Base-by-base conservation (phyloP, 2,797 vertebrate species). In the Novumbra hubbsi region DNA sequence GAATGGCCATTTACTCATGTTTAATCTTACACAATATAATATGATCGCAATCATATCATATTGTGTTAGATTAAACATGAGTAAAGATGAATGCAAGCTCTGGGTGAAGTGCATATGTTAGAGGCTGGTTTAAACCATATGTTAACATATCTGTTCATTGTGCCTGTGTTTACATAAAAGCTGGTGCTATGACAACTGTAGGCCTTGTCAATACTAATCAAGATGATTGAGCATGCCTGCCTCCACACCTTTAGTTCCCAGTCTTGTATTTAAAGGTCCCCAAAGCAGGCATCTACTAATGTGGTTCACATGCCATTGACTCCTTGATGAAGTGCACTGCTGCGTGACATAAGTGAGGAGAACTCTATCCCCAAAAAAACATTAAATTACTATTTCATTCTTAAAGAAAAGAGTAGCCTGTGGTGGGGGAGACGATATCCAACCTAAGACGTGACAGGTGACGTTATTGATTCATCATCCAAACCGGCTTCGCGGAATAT, bases 291-390 rank as follows among this genome's bases (percentile, higher is more conserved):
- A 74, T 80, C 72, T 76, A 34, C 76, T 76, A 83, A 92, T 90
- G 87, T 85, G 79, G 81, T 85, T 82, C 49, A 9, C 65, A 45
- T 87, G 91, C 90, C 91, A 89, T 41, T 74, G 81, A 80, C 76
- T 83, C 32, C 68, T 70, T 93, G 93, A 94, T 93, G 86, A 88
- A 94, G 83, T 81, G 88, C 85, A 83, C 82, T 84, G 81, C 82
- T 87, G 79, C 91, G 91, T 94, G 94, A 90, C 90, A 80, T 76
- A 87, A 80, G 80, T 76, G 68, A 86, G 83, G 80, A 87, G 81
- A 83, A 77, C 77, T 82, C 86, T 79, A 77, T 86, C 79, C 70
- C 73, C 66, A 75, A 71, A 71, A 73, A 68, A 50, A 5, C 52
- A 66, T 76, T 65, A 78, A 75, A 83, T 77, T 70, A 81, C 69